Evolutionary conservation across 1,140 invertebrate genomes (phyloP).

Genomic region (Rhyzopertha dominica): DNA sequence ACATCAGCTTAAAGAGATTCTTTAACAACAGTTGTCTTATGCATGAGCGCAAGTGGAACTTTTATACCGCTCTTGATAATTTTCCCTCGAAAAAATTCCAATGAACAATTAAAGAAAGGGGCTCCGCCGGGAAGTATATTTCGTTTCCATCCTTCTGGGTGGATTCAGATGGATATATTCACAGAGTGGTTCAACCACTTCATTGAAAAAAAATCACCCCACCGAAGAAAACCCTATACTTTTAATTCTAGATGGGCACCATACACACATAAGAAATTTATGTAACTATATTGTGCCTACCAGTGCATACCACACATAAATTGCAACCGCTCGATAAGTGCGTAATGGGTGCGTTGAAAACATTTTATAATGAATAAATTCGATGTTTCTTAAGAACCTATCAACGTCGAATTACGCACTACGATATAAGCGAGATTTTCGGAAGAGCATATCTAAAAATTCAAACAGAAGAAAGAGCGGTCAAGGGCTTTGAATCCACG

Average conservation of each 20-base stretch:
- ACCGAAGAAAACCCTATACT: slow-evolving; percentile 23
- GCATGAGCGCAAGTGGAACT: slow-evolving; percentile 1
- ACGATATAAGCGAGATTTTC: slow-evolving; percentile 13
- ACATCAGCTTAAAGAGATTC: slow-evolving; percentile 37
- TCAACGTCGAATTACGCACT: slow-evolving; percentile 12
- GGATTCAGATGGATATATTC: slow-evolving; percentile 25
- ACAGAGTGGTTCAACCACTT: slow-evolving; percentile 34
- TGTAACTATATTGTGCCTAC: too few relatives aligned
- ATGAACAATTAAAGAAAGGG: slow-evolving; percentile 21
- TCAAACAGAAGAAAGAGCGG: slow-evolving; percentile 11
- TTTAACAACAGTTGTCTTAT: slow-evolving; percentile 22
- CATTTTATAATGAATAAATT: slow-evolving; percentile 26
- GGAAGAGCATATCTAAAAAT: slow-evolving; percentile 17
- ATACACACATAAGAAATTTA: slow-evolving; percentile 28
- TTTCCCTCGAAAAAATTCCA: slow-evolving; percentile 2
- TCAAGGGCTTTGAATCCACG: slow-evolving; percentile 38
- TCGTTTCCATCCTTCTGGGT: slow-evolving; percentile 37
- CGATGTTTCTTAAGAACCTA: slow-evolving; percentile 16
- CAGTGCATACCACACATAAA: too few relatives aligned
- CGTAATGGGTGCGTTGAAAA: slow-evolving; percentile 31
- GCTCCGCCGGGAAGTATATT: slow-evolving; percentile 35
- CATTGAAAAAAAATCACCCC: slow-evolving; percentile 20
- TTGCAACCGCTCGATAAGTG: slow-evolving; percentile 37
- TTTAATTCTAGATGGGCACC: slow-evolving; percentile 33
- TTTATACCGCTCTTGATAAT: not conserved